These are phyloP conservation scores for Solenopsis fugax DNA, from an alignment of 1,140 invertebrate species.

Conservation along the genomic window DNA sequence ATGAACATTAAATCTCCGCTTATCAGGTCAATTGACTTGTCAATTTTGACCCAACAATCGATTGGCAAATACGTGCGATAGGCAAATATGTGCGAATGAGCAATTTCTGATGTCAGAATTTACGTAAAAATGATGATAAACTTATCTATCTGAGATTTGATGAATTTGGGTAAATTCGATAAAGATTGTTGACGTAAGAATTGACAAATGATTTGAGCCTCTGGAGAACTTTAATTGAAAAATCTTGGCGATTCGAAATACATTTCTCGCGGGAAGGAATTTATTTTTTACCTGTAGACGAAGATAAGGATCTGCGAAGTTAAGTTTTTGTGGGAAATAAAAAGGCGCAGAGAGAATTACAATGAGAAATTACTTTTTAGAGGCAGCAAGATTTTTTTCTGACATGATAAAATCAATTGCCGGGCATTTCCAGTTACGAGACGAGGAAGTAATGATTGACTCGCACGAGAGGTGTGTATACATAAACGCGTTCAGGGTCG, in stretches of 20 bases:
- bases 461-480: neutral
- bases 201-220: neutral
- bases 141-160: neutral
- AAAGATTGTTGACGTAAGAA: neutral
- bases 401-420: slow-evolving; percentile 60
- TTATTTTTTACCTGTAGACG: neutral
- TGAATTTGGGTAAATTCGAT: neutral
- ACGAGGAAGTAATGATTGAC: slow-evolving; percentile 41
- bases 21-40: slow-evolving; percentile 13
- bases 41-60: neutral
- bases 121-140: neutral
- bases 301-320: neutral
- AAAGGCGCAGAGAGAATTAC: neutral
- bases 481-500: slow-evolving; percentile 26
- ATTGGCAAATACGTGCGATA: neutral
- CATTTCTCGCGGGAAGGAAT: neutral
- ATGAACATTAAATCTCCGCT: neutral
- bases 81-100: neutral
- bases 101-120: neutral
- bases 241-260: neutral
- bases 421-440: slow-evolving; percentile 67
- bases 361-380: neutral
- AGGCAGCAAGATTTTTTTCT: slow-evolving; percentile 44
- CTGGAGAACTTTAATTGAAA: neutral
- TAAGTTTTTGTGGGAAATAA: neutral